Evolutionary conservation across 2,888 invertebrate species (phyloP).

Genomic region (Unio delphinus): DNA sequence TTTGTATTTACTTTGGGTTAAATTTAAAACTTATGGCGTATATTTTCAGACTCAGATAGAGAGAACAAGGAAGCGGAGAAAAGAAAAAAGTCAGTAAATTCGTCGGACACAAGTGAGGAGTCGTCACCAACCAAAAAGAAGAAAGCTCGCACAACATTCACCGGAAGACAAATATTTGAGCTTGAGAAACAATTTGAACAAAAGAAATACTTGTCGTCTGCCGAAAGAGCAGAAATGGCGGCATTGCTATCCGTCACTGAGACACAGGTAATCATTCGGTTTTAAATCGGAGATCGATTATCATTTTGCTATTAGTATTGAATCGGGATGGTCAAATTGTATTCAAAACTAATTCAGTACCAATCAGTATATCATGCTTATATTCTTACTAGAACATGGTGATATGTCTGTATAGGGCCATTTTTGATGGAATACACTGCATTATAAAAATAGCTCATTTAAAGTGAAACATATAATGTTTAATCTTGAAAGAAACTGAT

Average conservation of each 20-base stretch:
- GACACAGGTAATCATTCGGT: slow-evolving; percentile 82
- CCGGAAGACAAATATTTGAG: slow-evolving; percentile 96
- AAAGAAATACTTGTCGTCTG: slow-evolving; percentile 95
- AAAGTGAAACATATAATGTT: no score
- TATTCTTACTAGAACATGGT: no score
- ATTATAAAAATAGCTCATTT: no score
- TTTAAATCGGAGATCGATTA: no score
- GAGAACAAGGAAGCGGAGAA: slow-evolving; percentile 21
- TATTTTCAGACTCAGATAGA: slow-evolving; percentile 28
- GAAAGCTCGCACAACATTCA: slow-evolving; percentile 95
- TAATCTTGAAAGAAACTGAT: no score
- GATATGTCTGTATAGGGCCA: no score
- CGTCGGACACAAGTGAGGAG: slow-evolving; percentile 15
- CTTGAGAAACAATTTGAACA: slow-evolving; percentile 95
- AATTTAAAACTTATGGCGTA: not conserved
- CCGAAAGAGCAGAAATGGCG: slow-evolving; percentile 95
- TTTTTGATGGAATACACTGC: no score
- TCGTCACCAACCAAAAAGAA: slow-evolving; percentile 69
- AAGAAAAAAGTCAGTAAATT: slow-evolving; percentile 19
- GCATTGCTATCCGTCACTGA: slow-evolving; percentile 94
- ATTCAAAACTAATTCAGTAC: no score
- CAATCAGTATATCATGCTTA: no score
- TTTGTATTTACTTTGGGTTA: not conserved
- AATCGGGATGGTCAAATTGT: no score
- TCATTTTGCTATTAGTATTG: no score